Conservation (phyloP, 1,140 invertebrate species). For the Lordiphosa mommai region DNA sequence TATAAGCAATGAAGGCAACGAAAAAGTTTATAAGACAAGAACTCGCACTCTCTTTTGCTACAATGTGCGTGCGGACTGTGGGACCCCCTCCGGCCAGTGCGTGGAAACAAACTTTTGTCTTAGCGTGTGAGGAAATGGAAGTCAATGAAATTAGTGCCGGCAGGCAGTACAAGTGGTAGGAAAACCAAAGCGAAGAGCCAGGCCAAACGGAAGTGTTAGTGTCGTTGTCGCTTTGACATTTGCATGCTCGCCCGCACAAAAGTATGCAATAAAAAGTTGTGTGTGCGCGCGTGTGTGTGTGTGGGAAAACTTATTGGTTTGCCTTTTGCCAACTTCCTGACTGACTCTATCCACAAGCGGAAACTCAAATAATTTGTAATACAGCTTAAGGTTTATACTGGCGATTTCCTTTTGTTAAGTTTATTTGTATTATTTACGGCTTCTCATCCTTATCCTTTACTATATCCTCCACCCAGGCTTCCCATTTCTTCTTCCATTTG, state of each 20-base stretch:
- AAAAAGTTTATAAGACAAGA: conserved; percentile 48
- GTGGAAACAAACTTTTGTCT: conserved; percentile 14
- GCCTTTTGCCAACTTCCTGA: neutral
- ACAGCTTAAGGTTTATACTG: conserved; percentile 37
- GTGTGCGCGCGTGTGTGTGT: conserved; percentile 3
- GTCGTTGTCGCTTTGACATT: conserved; percentile 58
- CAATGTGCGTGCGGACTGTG: conserved; percentile 3
- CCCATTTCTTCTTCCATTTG: conserved; percentile 64
- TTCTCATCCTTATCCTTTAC: conserved; percentile 7
- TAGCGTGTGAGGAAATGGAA: conserved; percentile 30
- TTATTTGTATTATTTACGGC: conserved; percentile 2
- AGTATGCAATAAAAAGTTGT: conserved; percentile 43
- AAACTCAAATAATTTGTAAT: conserved; percentile 61
- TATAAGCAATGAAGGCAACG: conserved; percentile 64
- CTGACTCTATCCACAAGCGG: conserved; percentile 44
- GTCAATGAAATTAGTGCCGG: conserved; percentile 71
- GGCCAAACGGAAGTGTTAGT: conserved; percentile 50
- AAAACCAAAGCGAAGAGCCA: conserved; percentile 4
- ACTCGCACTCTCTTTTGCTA: neutral
- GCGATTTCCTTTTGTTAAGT: conserved; percentile 21
- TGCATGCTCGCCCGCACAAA: conserved; percentile 41
- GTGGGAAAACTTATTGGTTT: conserved; percentile 47
- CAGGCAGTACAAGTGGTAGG: conserved; percentile 11
- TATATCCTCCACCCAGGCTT: conserved; percentile 39
- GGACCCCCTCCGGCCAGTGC: conserved; percentile 12